Evolutionary conservation across 2,113 vertebrate genomes (phyloP).

Genomic region (Phoenicopterus ruber): DNA sequence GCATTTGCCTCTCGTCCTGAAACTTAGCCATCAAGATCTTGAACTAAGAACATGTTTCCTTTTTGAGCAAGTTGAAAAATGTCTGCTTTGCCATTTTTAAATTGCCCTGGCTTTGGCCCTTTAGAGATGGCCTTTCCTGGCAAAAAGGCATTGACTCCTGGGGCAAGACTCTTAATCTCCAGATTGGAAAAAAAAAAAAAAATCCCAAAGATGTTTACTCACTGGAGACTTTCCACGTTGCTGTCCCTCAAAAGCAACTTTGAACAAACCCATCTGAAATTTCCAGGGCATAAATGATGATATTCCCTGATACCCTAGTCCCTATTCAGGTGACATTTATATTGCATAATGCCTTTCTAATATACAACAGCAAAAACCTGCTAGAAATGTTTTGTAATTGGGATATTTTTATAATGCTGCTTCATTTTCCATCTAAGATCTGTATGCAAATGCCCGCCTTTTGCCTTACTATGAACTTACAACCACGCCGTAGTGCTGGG

Average conservation of each 20-base stretch:
- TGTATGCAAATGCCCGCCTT: not conserved
- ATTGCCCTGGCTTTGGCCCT: not conserved
- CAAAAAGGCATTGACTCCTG: not conserved
- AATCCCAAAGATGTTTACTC: not conserved
- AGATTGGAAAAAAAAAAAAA: not conserved
- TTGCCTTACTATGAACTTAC: not conserved
- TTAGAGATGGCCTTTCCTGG: not conserved
- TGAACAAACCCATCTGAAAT: not conserved
- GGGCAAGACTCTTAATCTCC: not conserved
- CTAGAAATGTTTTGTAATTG: not conserved
- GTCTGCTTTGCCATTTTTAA: not conserved
- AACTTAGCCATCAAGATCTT: not conserved
- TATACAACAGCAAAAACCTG: not conserved
- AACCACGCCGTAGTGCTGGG: fast-evolving
- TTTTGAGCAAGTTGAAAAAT: not conserved
- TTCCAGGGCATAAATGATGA: not conserved
- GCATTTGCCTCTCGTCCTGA: not conserved
- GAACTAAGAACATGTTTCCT: not conserved
- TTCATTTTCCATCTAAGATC: not conserved
- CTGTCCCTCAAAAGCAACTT: not conserved
- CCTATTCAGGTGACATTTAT: not conserved
- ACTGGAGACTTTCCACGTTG: not conserved
- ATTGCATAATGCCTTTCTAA: not conserved
- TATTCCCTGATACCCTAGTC: not conserved
- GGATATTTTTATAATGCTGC: not conserved